Conservation (phyloP, 2,113 vertebrate genomes). For the Sinosuthora webbiana region DNA sequence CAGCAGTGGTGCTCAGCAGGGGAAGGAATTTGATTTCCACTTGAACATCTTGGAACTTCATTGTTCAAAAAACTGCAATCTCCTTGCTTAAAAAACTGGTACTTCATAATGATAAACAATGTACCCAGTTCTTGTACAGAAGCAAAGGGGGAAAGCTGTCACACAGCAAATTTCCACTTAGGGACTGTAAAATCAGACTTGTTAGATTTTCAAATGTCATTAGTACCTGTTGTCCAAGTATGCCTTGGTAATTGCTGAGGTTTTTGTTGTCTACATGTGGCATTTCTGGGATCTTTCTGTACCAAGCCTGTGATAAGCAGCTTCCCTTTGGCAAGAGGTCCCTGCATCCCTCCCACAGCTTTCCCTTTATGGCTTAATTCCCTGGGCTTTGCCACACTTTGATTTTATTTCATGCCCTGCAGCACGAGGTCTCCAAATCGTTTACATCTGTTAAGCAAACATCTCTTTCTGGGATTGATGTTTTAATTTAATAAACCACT, state of each 20-base stretch:
- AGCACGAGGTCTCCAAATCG: slow-evolving; percentile 40
- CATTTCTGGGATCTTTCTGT: neutral
- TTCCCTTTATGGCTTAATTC: slow-evolving; percentile 53
- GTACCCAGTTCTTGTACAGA: neutral
- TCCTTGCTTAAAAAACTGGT: neutral
- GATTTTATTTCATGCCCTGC: slow-evolving; percentile 63
- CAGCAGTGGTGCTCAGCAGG: neutral
- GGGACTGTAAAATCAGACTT: neutral
- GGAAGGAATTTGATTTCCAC: neutral
- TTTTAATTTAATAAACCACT: slow-evolving; percentile 73
- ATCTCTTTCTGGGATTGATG: slow-evolving; percentile 63
- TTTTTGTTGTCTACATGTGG: neutral
- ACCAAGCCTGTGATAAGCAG: neutral
- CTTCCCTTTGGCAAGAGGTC: slow-evolving; percentile 49
- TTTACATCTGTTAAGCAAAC: slow-evolving; percentile 65
- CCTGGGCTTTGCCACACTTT: slow-evolving; percentile 30
- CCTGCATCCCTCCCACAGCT: neutral
- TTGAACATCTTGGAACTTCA: neutral
- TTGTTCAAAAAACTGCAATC: neutral
- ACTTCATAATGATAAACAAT: neutral
- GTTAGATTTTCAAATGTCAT: neutral
- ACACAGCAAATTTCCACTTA: neutral
- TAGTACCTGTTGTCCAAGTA: neutral
- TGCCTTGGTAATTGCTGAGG: neutral
- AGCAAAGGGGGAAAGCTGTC: neutral